Conservation (phyloP, 2,113 vertebrate genomes). For the Orthonyx spaldingii region DNA sequence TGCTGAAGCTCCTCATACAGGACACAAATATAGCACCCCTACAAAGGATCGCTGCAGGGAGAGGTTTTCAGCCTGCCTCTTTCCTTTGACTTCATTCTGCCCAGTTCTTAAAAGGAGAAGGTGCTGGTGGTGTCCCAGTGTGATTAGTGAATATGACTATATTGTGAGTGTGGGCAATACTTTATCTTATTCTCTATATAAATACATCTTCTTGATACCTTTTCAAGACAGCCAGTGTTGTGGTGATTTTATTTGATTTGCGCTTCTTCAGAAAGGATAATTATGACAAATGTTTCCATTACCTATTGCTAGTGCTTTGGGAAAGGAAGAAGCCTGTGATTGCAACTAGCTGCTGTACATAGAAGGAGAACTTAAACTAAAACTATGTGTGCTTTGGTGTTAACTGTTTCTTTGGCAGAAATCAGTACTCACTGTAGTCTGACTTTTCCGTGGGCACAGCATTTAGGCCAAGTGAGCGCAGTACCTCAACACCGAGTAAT, state of each 20-base stretch:
- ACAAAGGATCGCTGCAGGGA: not conserved
- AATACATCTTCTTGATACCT: conserved; percentile 2
- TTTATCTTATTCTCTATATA: not conserved
- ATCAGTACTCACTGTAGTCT: not conserved
- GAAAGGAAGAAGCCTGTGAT: not conserved
- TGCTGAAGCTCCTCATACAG: not conserved
- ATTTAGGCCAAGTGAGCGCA: not conserved
- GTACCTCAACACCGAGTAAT: not conserved
- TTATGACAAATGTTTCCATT: conserved; percentile 55
- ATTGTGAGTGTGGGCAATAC: not conserved
- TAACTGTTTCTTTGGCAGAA: conserved; percentile 15
- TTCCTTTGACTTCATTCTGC: not conserved
- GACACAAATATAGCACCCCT: not conserved
- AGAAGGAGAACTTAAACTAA: conserved; percentile 8
- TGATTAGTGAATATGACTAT: not conserved
- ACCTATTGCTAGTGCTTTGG: conserved; percentile 20
- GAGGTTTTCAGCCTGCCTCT: not conserved
- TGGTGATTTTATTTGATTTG: conserved; percentile 41
- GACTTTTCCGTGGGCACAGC: not conserved
- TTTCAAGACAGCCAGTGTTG: not conserved
- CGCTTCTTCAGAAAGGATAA: not conserved
- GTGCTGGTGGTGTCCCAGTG: not conserved
- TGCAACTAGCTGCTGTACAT: conserved; percentile 32
- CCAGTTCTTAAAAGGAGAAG: not conserved
- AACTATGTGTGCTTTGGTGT: not conserved